A percentile compares a stretch with the other conserved stretches of the same genome.
Evolutionary conservation across 2,888 invertebrate genomes (phyloP).

Genomic region (Drosophila phalerata): DNA sequence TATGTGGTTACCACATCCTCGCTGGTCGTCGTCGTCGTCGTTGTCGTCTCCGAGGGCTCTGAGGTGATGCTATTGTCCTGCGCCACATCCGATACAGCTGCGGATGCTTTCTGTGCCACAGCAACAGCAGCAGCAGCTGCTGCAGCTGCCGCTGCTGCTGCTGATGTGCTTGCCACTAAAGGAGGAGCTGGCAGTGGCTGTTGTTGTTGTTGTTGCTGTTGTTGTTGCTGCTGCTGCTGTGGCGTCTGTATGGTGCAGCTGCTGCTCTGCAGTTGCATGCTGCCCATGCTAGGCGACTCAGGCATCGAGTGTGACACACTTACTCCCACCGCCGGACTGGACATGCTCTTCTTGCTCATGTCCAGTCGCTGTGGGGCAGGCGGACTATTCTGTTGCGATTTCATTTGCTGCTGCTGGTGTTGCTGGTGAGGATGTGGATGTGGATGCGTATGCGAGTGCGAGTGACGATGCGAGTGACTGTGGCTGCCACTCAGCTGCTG

Average conservation of each 20-base stretch:
- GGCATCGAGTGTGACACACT: slow-evolving; percentile 75
- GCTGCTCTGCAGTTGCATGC: slow-evolving; percentile 75
- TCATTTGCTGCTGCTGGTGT: slow-evolving; percentile 57
- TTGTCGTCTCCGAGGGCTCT: slow-evolving; percentile 84
- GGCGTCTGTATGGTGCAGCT: slow-evolving; percentile 77
- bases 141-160: slow-evolving; percentile 19
- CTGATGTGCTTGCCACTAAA: slow-evolving; percentile 36
- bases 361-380: slow-evolving; percentile 81
- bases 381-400: slow-evolving; percentile 71
- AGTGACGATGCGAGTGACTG: slow-evolving; percentile 58
- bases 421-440: slow-evolving; percentile 50
- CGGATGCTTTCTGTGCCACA: slow-evolving; percentile 51
- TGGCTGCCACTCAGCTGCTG: slow-evolving; percentile 62
- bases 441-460: slow-evolving; percentile 48
- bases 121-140: slow-evolving; percentile 57
- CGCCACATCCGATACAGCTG: slow-evolving; percentile 74
- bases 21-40: slow-evolving; percentile 85
- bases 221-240: slow-evolving; percentile 67
- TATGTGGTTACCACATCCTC: slow-evolving; percentile 85
- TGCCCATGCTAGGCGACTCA: slow-evolving; percentile 85
- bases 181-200: slow-evolving; percentile 55
- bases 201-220: slow-evolving; percentile 34
- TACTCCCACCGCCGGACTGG: slow-evolving; percentile 84
- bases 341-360: slow-evolving; percentile 85
- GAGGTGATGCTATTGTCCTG: slow-evolving; percentile 85